phyloP scores from a whole-genome alignment of 2,888 invertebrate genomes.

The Subacronicta megacephala region DNA sequence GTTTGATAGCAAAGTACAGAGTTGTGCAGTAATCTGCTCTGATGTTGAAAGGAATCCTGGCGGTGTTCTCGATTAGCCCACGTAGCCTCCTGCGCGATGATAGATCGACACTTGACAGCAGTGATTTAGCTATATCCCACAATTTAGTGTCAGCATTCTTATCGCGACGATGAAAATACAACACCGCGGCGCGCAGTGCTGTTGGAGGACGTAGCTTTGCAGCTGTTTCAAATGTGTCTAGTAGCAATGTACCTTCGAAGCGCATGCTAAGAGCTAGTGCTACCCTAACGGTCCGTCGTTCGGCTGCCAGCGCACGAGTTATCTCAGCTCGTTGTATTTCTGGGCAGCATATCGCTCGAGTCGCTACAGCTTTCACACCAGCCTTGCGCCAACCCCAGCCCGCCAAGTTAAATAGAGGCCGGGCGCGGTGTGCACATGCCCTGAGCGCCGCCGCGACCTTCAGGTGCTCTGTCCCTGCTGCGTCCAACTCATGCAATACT shows the following conservation, averaged over 20 bases:
- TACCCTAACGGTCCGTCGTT: constrained; percentile 63
- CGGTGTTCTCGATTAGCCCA: constrained; percentile 29
- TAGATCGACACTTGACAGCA: constrained; percentile 58
- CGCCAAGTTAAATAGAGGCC: constrained; percentile 62
- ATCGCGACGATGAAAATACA: constrained; percentile 52
- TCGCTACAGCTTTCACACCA: constrained; percentile 74
- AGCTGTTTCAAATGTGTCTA: constrained; percentile 31
- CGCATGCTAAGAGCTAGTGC: constrained; percentile 60
- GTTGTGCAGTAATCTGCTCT: constrained; percentile 65
- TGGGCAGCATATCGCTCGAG: constrained; percentile 62
- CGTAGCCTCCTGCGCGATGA: constrained; percentile 33
- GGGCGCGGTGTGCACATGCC: constrained; percentile 66
- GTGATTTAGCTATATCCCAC: constrained; percentile 67
- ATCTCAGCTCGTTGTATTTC: constrained; percentile 47
- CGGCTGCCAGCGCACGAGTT: constrained; percentile 57
- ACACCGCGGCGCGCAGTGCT: constrained; percentile 63
- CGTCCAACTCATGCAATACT: constrained; percentile 46
- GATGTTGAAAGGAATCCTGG: constrained; percentile 59
- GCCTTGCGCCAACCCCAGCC: constrained; percentile 61
- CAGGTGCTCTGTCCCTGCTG: constrained; percentile 25
- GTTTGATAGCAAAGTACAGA: constrained; percentile 58
- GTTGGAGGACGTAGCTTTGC: constrained; percentile 36
- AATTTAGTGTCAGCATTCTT: constrained; percentile 51
- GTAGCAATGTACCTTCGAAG: not conserved
- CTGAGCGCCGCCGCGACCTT: constrained; percentile 61